These are phyloP conservation scores for Apomyelois bistriatella DNA, from an alignment of 2,888 invertebrate genomes.

Conservation along the genomic window DNA sequence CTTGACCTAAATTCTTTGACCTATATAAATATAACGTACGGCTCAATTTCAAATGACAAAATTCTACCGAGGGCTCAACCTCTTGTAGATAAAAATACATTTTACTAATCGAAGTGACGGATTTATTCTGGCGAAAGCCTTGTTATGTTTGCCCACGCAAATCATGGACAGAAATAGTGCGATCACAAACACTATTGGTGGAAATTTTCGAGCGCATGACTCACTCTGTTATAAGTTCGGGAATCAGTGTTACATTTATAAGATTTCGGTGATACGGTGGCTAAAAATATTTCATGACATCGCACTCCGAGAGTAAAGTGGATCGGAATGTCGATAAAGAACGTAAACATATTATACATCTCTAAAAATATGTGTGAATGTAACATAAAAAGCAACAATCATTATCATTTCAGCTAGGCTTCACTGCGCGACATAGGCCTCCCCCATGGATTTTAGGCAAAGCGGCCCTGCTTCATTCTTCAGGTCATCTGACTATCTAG, in stretches of 20 bases:
- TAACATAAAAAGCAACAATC: background rate
- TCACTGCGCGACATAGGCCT: no score
- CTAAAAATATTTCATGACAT: conserved; percentile 51
- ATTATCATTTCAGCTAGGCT: no score
- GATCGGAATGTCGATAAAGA: conserved; percentile 21
- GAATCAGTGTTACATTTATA: conserved; percentile 60
- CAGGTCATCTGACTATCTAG: no score
- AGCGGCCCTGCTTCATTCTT: no score
- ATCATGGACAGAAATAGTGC: conserved; percentile 51
- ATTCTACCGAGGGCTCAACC: conserved; percentile 30
- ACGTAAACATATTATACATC: background rate
- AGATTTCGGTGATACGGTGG: conserved; percentile 35
- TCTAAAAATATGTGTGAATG: background rate
- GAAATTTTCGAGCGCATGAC: conserved; percentile 41
- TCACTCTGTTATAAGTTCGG: conserved; percentile 58
- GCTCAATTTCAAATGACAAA: conserved; percentile 16
- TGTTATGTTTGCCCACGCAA: conserved; percentile 69
- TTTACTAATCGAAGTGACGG: conserved; percentile 47
- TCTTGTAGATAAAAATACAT: conserved; percentile 50
- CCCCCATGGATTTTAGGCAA: no score
- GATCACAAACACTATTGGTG: conserved; percentile 47
- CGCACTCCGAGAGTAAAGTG: conserved; percentile 28
- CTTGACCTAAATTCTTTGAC: conserved; percentile 39
- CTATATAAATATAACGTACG: conserved; percentile 28
- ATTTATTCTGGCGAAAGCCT: conserved; percentile 63